These are phyloP conservation scores for Saguinus imperator DNA, from an alignment of 2,113 vertebrate genomes.

Conservation along the genomic window DNA sequence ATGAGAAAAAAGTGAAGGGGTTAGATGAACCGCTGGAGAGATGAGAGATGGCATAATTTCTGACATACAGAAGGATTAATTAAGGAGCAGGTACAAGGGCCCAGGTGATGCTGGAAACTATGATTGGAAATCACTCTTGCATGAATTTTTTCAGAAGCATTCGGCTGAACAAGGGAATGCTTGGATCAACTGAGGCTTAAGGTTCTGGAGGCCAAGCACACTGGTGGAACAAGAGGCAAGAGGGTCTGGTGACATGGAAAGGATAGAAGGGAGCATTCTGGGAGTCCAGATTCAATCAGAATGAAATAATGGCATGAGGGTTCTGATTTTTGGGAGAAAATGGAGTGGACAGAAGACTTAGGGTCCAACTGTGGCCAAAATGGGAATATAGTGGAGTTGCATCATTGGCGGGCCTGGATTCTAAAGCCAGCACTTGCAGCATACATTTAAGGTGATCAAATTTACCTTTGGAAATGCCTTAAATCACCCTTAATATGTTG, in stretches of 20 bases:
- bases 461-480: not conserved
- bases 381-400: not conserved
- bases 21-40: not conserved
- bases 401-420: not conserved
- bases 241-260: not conserved
- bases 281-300: not conserved
- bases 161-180: not conserved
- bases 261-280: not conserved
- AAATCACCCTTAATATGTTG: not conserved
- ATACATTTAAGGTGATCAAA: not conserved
- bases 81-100: not conserved
- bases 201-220: not conserved
- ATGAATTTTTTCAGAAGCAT: not conserved
- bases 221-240: not conserved
- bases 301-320: not conserved
- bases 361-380: not conserved
- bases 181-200: not conserved
- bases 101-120: not conserved
- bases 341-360: not conserved
- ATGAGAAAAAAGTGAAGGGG: not conserved
- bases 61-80: not conserved
- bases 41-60: not conserved
- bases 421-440: not conserved
- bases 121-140: not conserved
- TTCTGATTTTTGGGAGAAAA: not conserved